Evolutionary conservation across 2,888 invertebrate species (phyloP).

Genomic region (Perizoma affinitatum): DNA sequence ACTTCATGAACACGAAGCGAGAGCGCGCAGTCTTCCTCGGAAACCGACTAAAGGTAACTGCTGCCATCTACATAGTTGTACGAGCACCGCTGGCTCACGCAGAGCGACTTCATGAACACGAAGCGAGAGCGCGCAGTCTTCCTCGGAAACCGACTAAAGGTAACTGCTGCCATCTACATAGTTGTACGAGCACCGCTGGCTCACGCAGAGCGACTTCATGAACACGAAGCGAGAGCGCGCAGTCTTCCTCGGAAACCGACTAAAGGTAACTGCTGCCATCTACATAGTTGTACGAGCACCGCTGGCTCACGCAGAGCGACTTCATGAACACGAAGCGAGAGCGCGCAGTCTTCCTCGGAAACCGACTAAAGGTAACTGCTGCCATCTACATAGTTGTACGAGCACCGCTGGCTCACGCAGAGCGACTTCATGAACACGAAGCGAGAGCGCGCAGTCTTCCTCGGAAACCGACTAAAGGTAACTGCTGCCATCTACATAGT

Average conservation of each 20-base stretch:
- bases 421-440: conserved; percentile 97
- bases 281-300: conserved; percentile 96
- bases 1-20: conserved; percentile 96
- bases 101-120: conserved; percentile 96
- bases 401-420: conserved; percentile 97
- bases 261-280: conserved; percentile 81
- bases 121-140: conserved; percentile 95
- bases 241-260: conserved; percentile 91
- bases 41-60: conserved; percentile 87
- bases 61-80: conserved; percentile 72
- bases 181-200: conserved; percentile 98
- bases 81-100: conserved; percentile 97
- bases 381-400: conserved; percentile 85
- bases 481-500: conserved; percentile 2
- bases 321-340: conserved; percentile 97
- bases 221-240: conserved; percentile 95
- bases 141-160: conserved; percentile 92
- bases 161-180: conserved; percentile 10
- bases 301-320: conserved; percentile 97
- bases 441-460: conserved; percentile 93
- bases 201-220: conserved; percentile 96
- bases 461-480: conserved; percentile 91
- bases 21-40: conserved; percentile 94
- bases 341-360: conserved; percentile 92
- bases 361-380: conserved; percentile 86